phyloP scores from a whole-genome alignment of 2,797 vertebrate species.

The Diplodus puntazzo region DNA sequence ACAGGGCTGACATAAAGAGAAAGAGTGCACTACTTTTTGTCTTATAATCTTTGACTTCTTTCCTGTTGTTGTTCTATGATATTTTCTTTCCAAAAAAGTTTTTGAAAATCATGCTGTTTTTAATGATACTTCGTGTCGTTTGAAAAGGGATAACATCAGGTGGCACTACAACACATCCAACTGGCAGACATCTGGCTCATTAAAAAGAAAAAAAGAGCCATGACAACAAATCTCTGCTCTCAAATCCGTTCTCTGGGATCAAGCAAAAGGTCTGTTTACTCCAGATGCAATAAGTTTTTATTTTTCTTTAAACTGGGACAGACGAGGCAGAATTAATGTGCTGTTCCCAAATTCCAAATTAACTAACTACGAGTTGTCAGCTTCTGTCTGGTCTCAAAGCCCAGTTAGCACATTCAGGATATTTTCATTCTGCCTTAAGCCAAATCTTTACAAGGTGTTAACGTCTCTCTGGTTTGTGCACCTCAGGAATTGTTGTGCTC shows the following conservation, averaged over 20 bases:
- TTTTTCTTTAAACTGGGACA: constrained; percentile 1
- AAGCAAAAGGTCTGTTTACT: constrained; percentile 14
- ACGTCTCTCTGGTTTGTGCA: constrained; percentile 8
- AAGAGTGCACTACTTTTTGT: not conserved
- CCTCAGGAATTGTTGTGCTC: not conserved
- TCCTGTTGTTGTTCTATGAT: not conserved
- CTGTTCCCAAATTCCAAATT: constrained; percentile 26
- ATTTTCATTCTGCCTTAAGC: constrained; percentile 20
- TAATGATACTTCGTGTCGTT: not conserved
- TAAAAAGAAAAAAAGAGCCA: constrained; percentile 6
- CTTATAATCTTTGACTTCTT: not conserved
- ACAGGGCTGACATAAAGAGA: not conserved
- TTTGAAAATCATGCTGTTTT: not conserved
- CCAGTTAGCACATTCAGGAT: constrained; percentile 5
- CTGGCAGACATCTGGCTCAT: constrained; percentile 16
- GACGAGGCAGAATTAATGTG: not conserved
- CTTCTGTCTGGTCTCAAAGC: constrained; percentile 9
- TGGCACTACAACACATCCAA: not conserved
- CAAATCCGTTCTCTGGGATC: constrained; percentile 32
- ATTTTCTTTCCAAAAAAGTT: not conserved
- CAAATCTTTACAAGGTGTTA: constrained; percentile 22
- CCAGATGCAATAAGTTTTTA: constrained; percentile 6
- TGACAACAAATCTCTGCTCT: constrained; percentile 21
- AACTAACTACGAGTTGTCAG: constrained; percentile 5
- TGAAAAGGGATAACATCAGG: not conserved